phyloP scores from a whole-genome alignment of 2,113 vertebrate species.

The Struthio camelus region DNA sequence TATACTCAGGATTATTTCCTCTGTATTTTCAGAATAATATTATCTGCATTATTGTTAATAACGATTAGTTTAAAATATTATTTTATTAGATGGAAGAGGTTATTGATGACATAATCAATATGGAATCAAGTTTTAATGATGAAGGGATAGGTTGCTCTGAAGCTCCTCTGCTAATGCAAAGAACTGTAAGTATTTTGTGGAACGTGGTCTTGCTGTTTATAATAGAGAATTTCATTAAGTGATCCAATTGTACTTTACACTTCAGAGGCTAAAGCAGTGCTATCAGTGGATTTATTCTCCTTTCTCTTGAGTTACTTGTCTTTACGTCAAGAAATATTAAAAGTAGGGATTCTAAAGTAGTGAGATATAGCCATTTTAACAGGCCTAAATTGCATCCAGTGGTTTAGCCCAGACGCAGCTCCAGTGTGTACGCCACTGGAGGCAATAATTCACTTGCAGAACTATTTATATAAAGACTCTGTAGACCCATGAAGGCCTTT shows the following conservation, averaged over 20 bases:
- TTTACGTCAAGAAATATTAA: neutral
- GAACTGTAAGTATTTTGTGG: slow-evolving; percentile 85
- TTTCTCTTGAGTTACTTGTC: neutral
- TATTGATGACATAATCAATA: slow-evolving; percentile 91
- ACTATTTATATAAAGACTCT: neutral
- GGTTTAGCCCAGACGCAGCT: neutral
- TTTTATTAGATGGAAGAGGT: slow-evolving; percentile 90
- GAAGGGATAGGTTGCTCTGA: slow-evolving; percentile 88
- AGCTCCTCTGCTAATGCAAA: slow-evolving; percentile 87
- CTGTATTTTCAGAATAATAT: neutral
- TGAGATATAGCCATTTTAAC: neutral
- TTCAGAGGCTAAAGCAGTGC: neutral
- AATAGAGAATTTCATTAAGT: neutral
- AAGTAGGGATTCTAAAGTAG: neutral
- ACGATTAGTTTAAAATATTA: slow-evolving; percentile 31
- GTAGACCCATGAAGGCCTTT: neutral
- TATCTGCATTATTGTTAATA: neutral
- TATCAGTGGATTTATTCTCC: neutral
- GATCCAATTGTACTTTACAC: neutral
- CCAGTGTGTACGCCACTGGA: neutral
- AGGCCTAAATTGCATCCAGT: neutral
- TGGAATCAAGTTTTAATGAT: slow-evolving; percentile 92
- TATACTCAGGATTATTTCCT: neutral
- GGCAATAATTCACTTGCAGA: neutral
- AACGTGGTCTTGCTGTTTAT: neutral